Percentiles rank a stretch among this genome's conserved stretches.
Conservation (phyloP, 1,140 invertebrate genomes). For the Cydia splendana region DNA sequence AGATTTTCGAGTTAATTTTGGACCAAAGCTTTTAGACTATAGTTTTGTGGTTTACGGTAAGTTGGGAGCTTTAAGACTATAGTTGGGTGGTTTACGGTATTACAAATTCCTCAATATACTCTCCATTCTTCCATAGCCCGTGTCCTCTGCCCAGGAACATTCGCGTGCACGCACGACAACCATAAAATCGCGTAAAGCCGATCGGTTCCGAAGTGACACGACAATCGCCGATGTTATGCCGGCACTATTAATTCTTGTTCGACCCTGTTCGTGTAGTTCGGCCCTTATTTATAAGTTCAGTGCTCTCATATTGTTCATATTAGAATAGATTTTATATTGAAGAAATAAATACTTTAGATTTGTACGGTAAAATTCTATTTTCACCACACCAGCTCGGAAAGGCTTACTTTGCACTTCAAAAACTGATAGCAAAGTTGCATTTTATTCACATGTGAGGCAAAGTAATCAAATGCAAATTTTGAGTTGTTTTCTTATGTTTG, state of each 20-base stretch:
- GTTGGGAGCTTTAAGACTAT: too few relatives aligned
- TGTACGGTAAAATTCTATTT: neutral
- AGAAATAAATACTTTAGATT: neutral
- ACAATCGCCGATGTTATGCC: conserved; percentile 45
- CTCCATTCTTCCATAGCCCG: neutral
- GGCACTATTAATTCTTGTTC: conserved; percentile 27
- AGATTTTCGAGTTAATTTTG: too few relatives aligned
- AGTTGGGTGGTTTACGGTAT: too few relatives aligned
- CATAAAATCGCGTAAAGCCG: conserved; percentile 51
- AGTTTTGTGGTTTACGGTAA: too few relatives aligned
- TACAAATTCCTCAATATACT: too few relatives aligned
- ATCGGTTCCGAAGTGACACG: conserved; percentile 46
- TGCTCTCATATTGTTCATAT: conserved; percentile 10
- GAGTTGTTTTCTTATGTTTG: too few relatives aligned
- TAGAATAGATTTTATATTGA: neutral
- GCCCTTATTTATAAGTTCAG: conserved; percentile 12
- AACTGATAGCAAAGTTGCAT: too few relatives aligned
- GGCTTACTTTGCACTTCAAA: too few relatives aligned
- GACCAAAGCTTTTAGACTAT: too few relatives aligned
- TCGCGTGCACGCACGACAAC: conserved; percentile 53
- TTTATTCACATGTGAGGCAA: too few relatives aligned
- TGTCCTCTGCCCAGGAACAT: conserved; percentile 20
- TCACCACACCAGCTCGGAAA: too few relatives aligned
- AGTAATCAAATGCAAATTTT: too few relatives aligned
- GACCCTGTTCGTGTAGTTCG: neutral